Evolutionary conservation across 2,113 vertebrate species (phyloP).

Genomic region (Chlorodrepanis virens): DNA sequence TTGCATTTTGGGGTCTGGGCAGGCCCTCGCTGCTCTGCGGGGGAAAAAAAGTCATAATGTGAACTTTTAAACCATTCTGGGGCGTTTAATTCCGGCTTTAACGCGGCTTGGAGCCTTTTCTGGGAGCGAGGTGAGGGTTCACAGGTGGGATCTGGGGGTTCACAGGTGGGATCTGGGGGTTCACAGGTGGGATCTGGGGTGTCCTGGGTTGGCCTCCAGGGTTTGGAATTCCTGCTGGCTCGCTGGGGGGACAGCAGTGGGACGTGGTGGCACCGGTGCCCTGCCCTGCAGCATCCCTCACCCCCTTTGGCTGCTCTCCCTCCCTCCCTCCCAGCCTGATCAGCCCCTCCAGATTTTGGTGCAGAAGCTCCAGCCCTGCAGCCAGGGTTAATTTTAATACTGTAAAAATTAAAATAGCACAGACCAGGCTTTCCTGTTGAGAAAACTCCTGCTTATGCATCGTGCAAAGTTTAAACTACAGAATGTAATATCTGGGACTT

Average conservation of each 20-base stretch:
- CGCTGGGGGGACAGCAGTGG: not conserved
- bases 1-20: fast-evolving
- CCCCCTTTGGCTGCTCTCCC: not conserved
- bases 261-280: constrained; percentile 26
- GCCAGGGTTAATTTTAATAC: constrained; percentile 72
- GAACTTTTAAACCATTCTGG: not conserved
- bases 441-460: constrained; percentile 63
- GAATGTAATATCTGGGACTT: constrained; percentile 76
- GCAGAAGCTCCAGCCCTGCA: constrained; percentile 58
- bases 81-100: constrained; percentile 56
- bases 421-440: constrained; percentile 51
- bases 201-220: not conserved
- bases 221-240: constrained; percentile 14
- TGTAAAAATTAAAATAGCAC: constrained; percentile 59
- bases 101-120: not conserved
- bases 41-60: not conserved
- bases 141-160: not conserved
- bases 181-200: constrained; percentile 23
- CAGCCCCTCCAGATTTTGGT: constrained; percentile 41
- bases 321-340: not conserved
- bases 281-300: not conserved
- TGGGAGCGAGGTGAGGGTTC: constrained; percentile 35
- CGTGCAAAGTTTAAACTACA: constrained; percentile 74
- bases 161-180: not conserved
- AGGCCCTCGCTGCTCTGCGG: not conserved